A percentile compares a stretch with the other conserved stretches of the same genome.
Conservation (phyloP, 2,888 invertebrate genomes). For the Hirudinaria manillensis region DNA sequence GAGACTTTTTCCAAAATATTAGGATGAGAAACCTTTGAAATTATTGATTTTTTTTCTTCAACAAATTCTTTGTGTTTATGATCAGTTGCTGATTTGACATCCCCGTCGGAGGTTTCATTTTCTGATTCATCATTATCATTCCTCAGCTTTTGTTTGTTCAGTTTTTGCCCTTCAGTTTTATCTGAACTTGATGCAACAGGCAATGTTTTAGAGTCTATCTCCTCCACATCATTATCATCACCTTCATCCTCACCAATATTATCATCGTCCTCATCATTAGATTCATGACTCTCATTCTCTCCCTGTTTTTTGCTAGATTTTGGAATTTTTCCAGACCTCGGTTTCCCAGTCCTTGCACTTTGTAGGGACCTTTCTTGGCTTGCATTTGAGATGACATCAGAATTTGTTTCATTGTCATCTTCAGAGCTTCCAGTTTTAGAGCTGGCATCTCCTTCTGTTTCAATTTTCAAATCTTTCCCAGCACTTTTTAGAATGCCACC, state of each 20-base stretch:
- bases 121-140: conserved; percentile 8
- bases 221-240: neutral
- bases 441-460: neutral
- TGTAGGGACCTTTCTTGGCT: neutral
- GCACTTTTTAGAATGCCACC: neutral
- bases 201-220: too few relatives aligned
- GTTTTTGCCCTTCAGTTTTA: too few relatives aligned
- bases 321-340: neutral
- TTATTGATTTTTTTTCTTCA: neutral
- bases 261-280: neutral
- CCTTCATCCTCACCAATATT: neutral
- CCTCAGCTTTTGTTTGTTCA: too few relatives aligned
- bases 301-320: conserved; percentile 1
- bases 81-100: neutral
- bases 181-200: too few relatives aligned
- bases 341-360: neutral
- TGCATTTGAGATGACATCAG: neutral
- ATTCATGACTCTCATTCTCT: neutral
- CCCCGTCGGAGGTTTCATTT: neutral
- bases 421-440: conserved; percentile 12
- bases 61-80: neutral
- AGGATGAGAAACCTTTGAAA: neutral
- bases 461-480: neutral
- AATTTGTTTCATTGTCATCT: conserved; percentile 8
- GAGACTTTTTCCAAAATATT: neutral